A percentile compares a stretch with the other conserved stretches of the same genome.
These are phyloP conservation scores for Anthoscopus minutus DNA, from an alignment of 2,113 vertebrate genomes.

Conservation along the genomic window DNA sequence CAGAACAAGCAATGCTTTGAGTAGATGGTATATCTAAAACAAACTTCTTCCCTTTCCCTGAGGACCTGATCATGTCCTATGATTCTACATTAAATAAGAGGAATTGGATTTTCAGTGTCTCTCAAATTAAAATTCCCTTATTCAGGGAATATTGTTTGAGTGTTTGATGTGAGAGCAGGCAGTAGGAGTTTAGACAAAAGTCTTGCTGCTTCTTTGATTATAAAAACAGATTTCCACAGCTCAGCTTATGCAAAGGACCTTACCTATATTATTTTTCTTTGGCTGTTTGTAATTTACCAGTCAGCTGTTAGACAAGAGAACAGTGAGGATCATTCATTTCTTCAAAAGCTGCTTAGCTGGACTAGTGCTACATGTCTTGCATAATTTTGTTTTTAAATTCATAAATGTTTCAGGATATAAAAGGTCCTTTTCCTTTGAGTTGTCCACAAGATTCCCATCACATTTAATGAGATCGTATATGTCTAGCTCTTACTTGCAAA, in stretches of 20 bases:
- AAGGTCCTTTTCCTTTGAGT: not conserved
- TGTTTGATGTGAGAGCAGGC: not conserved
- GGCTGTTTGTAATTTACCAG: not conserved
- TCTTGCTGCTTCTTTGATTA: not conserved
- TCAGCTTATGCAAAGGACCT: conserved; percentile 26
- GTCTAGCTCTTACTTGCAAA: not conserved
- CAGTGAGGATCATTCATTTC: conserved; percentile 52
- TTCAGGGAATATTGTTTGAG: not conserved
- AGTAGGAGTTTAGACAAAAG: not conserved
- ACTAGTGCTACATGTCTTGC: conserved; percentile 2
- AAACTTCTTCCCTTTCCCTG: not conserved
- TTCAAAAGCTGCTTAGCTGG: conserved; percentile 52
- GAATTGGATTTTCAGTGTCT: not conserved
- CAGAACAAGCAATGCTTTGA: not conserved
- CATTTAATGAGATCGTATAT: not conserved
- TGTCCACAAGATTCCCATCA: not conserved
- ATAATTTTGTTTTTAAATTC: not conserved
- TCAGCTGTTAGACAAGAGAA: conserved; percentile 44
- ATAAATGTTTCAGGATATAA: not conserved
- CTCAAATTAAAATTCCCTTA: not conserved
- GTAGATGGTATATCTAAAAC: not conserved
- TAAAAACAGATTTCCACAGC: conserved; percentile 30
- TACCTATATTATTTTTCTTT: conserved; percentile 26
- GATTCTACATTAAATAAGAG: not conserved
- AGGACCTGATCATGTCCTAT: not conserved